Percentiles rank a stretch among this genome's conserved stretches.
Conservation (phyloP, 2,888 invertebrate genomes). For the Apodemia zela region DNA sequence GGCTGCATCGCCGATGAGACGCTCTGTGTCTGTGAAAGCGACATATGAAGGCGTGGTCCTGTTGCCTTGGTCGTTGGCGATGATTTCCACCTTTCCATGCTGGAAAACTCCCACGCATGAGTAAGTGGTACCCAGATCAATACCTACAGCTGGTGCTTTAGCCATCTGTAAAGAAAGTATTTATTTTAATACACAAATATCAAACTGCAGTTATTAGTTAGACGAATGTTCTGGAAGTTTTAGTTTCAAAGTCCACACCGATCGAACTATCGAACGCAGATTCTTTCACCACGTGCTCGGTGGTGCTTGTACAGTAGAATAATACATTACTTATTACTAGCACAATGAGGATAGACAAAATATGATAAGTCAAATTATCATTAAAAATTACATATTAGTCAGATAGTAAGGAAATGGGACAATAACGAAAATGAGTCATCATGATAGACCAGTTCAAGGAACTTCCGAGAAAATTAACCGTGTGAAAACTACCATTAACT, state of each 20-base stretch:
- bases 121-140: constrained; percentile 97
- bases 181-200: constrained; percentile 16
- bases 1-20: constrained; percentile 91
- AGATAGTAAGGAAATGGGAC: not conserved
- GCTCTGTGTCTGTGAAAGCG: constrained; percentile 91
- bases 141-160: constrained; percentile 94
- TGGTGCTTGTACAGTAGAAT: not conserved
- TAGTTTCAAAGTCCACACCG: not conserved
- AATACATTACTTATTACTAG: not conserved
- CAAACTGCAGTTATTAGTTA: not conserved
- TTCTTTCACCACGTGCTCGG: constrained; percentile 21
- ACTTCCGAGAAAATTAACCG: constrained; percentile 26
- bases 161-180: constrained; percentile 69
- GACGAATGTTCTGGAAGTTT: not conserved
- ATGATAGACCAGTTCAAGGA: constrained; percentile 32
- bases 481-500: not conserved
- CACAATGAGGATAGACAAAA: too few relatives aligned
- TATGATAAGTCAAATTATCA: too few relatives aligned
- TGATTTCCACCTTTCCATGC: constrained; percentile 94
- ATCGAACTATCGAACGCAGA: not conserved
- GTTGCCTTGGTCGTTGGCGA: constrained; percentile 95
- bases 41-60: constrained; percentile 92
- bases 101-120: constrained; percentile 96
- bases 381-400: too few relatives aligned
- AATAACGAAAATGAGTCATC: constrained; percentile 20